Percentiles rank a stretch among this genome's conserved stretches.
Conservation (phyloP, 2,113 vertebrate species). For the Myotis lucifugus region DNA sequence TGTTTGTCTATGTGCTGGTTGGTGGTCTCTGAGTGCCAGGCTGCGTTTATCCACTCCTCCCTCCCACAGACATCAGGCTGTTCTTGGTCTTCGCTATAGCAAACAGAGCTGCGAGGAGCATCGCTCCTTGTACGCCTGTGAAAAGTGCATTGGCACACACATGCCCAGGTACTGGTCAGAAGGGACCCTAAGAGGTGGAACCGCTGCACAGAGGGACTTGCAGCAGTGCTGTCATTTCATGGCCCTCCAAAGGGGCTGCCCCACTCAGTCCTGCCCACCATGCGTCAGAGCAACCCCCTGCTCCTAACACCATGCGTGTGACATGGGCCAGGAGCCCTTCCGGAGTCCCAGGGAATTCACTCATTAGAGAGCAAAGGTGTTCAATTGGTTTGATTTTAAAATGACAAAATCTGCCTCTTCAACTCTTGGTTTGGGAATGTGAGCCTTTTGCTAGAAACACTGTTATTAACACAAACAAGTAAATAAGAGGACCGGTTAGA, state of each 20-base stretch:
- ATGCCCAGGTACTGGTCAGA: fast-evolving
- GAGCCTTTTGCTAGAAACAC: neutral
- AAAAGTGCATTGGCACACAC: neutral
- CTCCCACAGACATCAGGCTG: fast-evolving
- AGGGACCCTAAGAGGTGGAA: neutral
- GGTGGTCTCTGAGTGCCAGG: fast-evolving
- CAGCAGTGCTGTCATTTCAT: neutral
- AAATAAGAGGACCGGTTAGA: too few species aligned
- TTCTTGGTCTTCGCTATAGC: fast-evolving
- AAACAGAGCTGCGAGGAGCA: neutral
- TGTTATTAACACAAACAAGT: neutral
- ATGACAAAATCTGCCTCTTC: neutral
- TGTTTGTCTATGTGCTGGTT: fast-evolving
- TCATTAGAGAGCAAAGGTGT: neutral
- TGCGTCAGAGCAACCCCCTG: too few species aligned
- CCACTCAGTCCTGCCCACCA: neutral
- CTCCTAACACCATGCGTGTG: fast-evolving
- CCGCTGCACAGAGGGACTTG: neutral
- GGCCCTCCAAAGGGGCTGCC: neutral
- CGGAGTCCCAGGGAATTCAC: neutral
- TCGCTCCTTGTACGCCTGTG: fast-evolving
- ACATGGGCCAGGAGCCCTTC: neutral
- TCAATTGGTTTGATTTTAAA: neutral
- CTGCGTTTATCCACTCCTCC: too few species aligned
- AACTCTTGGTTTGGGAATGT: neutral